These are phyloP conservation scores for Sthenelais limicola DNA, from an alignment of 2,888 invertebrate genomes.

Conservation along the genomic window DNA sequence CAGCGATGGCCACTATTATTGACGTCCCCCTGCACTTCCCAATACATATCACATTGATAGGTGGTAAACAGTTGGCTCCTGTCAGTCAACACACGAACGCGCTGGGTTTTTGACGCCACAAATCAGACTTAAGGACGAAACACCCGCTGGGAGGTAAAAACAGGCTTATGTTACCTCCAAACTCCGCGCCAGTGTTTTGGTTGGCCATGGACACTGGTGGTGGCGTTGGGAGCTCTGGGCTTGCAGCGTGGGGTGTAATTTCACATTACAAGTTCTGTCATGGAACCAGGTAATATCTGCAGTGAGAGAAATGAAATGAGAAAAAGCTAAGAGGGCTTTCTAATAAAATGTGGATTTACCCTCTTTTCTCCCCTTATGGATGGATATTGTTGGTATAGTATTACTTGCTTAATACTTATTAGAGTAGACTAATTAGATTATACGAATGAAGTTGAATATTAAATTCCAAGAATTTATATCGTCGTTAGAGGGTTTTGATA, in stretches of 20 bases:
- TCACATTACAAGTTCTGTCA: conserved; percentile 12
- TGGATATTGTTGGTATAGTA: too few relatives aligned
- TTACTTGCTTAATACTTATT: too few relatives aligned
- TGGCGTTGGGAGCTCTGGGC: neutral
- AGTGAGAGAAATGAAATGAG: too few relatives aligned
- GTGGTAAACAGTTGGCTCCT: conserved; percentile 12
- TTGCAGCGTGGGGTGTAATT: conserved; percentile 2
- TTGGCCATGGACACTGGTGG: conserved; percentile 16
- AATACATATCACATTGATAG: conserved; percentile 35
- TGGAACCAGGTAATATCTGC: neutral
- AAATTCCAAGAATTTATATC: too few relatives aligned
- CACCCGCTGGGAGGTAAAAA: conserved; percentile 4
- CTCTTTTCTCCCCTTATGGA: too few relatives aligned
- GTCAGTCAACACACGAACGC: conserved; percentile 24
- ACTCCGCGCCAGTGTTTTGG: conserved; percentile 26
- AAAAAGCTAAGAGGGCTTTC: too few relatives aligned
- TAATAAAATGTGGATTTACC: too few relatives aligned
- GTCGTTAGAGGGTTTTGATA: too few relatives aligned
- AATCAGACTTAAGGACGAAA: conserved; percentile 23
- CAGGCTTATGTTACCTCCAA: conserved; percentile 8
- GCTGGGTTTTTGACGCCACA: conserved; percentile 11
- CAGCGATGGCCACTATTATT: conserved; percentile 11
- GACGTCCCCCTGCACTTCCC: conserved; percentile 24
- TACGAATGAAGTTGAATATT: too few relatives aligned
- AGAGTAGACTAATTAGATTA: too few relatives aligned